Conservation (phyloP, 2,797 vertebrate genomes). For the Alca torda region DNA sequence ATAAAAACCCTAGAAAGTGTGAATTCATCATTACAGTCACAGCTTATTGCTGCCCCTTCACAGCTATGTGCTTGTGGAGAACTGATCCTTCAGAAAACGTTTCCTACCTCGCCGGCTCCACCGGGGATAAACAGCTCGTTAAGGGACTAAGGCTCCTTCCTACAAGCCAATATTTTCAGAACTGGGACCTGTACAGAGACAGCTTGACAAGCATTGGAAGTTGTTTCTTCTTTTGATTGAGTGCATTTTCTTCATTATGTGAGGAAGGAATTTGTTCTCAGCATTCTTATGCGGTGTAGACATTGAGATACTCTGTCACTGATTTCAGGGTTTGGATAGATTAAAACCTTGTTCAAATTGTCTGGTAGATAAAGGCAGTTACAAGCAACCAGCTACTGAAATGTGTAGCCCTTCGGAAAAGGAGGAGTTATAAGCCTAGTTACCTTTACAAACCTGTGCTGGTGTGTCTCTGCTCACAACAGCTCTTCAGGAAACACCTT, state of each 20-base stretch:
- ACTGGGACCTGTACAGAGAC: neutral
- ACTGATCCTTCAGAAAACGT: neutral
- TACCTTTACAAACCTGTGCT: neutral
- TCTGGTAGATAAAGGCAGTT: neutral
- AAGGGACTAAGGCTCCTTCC: neutral
- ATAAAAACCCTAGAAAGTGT: neutral
- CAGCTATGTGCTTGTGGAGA: neutral
- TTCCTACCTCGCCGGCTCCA: neutral
- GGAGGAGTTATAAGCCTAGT: neutral
- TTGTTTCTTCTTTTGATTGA: slow-evolving; percentile 22
- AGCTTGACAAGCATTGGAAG: slow-evolving; percentile 37
- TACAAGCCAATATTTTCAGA: slow-evolving; percentile 22
- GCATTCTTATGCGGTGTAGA: slow-evolving; percentile 4
- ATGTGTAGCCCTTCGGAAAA: neutral
- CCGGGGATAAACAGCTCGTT: neutral
- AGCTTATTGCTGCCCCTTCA: neutral
- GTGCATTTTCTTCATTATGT: slow-evolving; percentile 13
- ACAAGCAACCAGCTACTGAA: neutral
- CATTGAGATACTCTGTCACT: neutral
- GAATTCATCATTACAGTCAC: neutral
- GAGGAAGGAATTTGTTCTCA: slow-evolving; percentile 20
- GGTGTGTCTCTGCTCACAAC: neutral
- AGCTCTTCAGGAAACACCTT: neutral
- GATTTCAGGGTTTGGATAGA: neutral
- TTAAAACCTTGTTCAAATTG: neutral